These are phyloP conservation scores for Pseudomyrmex cubaensis DNA, from an alignment of 1,140 invertebrate species.

Conservation along the genomic window DNA sequence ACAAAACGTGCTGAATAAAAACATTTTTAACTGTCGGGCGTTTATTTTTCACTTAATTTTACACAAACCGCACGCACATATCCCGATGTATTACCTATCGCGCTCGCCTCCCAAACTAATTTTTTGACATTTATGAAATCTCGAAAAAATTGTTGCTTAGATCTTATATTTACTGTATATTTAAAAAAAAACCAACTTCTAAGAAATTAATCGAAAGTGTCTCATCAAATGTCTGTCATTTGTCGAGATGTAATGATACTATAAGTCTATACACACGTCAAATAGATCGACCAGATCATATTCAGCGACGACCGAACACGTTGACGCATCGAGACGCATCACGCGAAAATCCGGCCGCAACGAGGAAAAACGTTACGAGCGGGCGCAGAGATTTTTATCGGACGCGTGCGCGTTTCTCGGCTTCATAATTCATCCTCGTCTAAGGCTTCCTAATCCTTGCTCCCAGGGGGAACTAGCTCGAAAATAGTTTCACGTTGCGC, in stretches of 20 bases:
- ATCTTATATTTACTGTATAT: background rate
- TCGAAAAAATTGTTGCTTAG: no score
- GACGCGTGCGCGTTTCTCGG: conserved; percentile 47
- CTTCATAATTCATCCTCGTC: conserved; percentile 73
- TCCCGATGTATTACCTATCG: background rate
- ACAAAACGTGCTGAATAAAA: background rate
- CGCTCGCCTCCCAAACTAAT: background rate
- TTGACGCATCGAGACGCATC: background rate
- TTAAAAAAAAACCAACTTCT: background rate
- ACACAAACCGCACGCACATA: background rate
- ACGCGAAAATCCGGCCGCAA: conserved; percentile 44
- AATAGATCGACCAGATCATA: background rate
- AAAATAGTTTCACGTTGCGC: conserved; percentile 64
- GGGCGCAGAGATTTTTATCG: conserved; percentile 21
- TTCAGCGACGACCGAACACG: background rate
- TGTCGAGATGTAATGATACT: background rate
- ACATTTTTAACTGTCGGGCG: background rate
- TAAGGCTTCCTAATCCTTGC: conserved; percentile 71
- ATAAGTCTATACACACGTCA: background rate
- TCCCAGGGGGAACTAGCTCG: conserved; percentile 60
- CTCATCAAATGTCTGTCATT: background rate
- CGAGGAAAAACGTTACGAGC: conserved; percentile 23
- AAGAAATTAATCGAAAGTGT: background rate
- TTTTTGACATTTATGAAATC: background rate
- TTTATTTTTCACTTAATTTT: conserved; percentile 10